Base-by-base conservation (phyloP, 2,797 vertebrate species). In the Acanthiza pusilla region DNA sequence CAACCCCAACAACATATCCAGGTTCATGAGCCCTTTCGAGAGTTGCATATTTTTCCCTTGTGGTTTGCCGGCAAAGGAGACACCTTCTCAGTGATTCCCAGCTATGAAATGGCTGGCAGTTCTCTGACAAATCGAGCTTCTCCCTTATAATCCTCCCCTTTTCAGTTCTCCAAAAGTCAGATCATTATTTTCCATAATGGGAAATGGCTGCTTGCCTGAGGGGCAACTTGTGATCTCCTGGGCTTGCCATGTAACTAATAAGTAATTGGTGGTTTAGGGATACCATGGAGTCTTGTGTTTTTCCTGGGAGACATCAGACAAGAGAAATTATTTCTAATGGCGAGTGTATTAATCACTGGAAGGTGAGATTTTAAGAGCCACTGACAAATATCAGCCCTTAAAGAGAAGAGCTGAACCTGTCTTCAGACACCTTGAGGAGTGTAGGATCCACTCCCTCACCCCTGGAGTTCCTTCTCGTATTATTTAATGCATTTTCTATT, bases 251-350 rank as follows among this genome's bases (percentile, higher is more conserved):
- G 27, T 42, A 94, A 50, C 70, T 94, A 83, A 76, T 60, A 94
- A 78, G 60, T 85, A 95, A 92, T 90, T 93, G 94, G 91, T 94
- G 91, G 77, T 85, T 94, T 93, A 79, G 25, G 82, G 85, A 82
- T 96, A 50, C 45, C 54, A 3, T 58, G 63, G 88, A 84, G 82
- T 54, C 65, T 86, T 78, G 23, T 67, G 19, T 73, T 92, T 86
- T 93, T 74, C 57, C 61, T 94, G 67, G 42, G 50, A 88, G 63
- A 91, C 77, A 82, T 79, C 21, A 90, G 80, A 82, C 51, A 75
- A 61, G 48, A 88, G 43, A 76, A 94, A 85, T 86, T 79, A 58
- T 93, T 88, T 93, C 77, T 76, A 57, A 82, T 82, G 60, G 5
- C 73, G 66, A 94, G n/a, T 27, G 3, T 40, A 80, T 78, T 96